Evolutionary conservation across 2,888 invertebrate species (phyloP).

Genomic region (Ormia ochracea): DNA sequence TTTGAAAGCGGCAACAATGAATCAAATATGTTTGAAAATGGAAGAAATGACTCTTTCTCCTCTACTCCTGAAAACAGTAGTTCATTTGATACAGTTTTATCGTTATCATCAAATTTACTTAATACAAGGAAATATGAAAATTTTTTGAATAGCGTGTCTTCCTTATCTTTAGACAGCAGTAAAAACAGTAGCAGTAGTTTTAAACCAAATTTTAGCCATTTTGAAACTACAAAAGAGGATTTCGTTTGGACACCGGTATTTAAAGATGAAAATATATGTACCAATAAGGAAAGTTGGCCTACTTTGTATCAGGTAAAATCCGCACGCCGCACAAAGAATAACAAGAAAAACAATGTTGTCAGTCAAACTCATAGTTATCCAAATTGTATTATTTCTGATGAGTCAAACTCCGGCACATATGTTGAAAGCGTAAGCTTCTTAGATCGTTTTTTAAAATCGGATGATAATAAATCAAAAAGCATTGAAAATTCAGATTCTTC

Average conservation of each 20-base stretch:
- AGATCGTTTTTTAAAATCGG: conserved; percentile 35
- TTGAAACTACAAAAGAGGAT: background rate
- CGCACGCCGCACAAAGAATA: background rate
- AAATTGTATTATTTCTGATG: background rate
- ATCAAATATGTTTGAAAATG: background rate
- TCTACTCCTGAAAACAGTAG: background rate
- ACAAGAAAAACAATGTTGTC: background rate
- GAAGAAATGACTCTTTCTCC: background rate
- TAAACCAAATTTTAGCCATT: background rate
- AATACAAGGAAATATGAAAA: conserved; percentile 37
- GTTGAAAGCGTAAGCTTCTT: conserved; percentile 17
- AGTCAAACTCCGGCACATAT: background rate
- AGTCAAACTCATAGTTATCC: background rate
- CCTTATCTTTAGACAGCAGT: background rate
- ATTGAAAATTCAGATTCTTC: background rate
- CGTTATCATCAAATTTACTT: conserved; percentile 15
- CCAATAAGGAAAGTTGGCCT: conserved; percentile 29
- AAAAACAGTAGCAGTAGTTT: background rate
- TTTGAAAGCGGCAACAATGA: conserved; percentile 30
- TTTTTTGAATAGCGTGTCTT: conserved; percentile 24
- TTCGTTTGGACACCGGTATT: conserved; percentile 6
- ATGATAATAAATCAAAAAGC: background rate
- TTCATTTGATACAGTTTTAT: conserved; percentile 2
- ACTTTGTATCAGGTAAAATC: background rate
- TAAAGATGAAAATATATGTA: conserved; percentile 1